A percentile compares a stretch with the other conserved stretches of the same genome.
phyloP scores from a whole-genome alignment of 2,113 vertebrate species.

The Neodon shergylaensis region DNA sequence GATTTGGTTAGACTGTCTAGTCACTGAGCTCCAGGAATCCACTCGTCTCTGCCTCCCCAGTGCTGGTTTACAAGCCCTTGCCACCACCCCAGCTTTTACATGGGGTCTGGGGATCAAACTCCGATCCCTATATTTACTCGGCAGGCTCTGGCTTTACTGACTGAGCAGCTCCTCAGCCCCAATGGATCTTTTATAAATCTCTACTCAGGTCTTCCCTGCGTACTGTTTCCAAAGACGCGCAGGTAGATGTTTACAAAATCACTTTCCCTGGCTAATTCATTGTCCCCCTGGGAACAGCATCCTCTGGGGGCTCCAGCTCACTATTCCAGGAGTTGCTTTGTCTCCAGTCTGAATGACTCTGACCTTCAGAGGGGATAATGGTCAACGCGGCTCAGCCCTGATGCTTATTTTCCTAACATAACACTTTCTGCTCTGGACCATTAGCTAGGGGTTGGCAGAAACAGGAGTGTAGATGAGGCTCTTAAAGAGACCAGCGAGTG shows the following conservation, averaged over 20 bases:
- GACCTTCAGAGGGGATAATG: not conserved
- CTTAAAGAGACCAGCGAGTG: not conserved
- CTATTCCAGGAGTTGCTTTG: not conserved
- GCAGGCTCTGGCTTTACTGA: not conserved
- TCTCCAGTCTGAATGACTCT: not conserved
- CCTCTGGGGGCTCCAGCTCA: not conserved
- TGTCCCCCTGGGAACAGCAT: not conserved
- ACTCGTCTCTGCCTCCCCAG: not conserved
- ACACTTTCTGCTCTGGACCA: not conserved
- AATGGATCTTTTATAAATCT: too few species aligned
- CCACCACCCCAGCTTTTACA: not conserved
- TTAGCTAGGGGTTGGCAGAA: not conserved
- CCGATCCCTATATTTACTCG: not conserved
- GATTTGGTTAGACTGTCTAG: too few species aligned
- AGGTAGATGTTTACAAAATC: not conserved
- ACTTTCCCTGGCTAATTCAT: not conserved
- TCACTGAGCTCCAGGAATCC: not conserved
- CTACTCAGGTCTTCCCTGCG: not conserved
- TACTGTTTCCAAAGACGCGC: not conserved
- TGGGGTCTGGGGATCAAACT: not conserved
- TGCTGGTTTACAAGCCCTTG: not conserved
- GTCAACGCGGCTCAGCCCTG: not conserved
- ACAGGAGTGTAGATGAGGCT: not conserved
- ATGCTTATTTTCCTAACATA: not conserved
- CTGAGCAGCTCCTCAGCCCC: not conserved